Conservation (phyloP, 1,140 invertebrate genomes). For the Zaprionus davidi region DNA sequence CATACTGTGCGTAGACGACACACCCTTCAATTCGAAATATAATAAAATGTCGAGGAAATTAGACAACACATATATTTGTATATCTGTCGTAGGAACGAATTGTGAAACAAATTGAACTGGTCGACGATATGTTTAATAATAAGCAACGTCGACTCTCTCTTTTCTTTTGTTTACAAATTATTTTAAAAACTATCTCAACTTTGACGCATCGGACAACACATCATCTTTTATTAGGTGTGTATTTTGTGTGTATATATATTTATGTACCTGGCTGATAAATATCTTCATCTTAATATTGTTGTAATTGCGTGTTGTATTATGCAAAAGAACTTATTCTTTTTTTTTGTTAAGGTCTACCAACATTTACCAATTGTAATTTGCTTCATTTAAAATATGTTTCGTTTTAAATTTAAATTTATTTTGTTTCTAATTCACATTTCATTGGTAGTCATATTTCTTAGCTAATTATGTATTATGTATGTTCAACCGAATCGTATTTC, state of each 20-base stretch:
- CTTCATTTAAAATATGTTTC: not conserved
- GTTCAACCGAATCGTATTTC: conserved; percentile 65
- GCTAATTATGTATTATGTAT: conserved; percentile 67
- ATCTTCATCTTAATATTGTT: not conserved
- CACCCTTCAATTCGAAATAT: too few relatives aligned
- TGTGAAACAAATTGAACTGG: too few relatives aligned
- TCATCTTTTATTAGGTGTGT: not conserved
- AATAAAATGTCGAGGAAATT: too few relatives aligned
- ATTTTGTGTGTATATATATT: too few relatives aligned
- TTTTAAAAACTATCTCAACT: not conserved
- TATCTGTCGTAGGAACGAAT: too few relatives aligned
- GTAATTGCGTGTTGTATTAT: not conserved
- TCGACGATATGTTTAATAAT: too few relatives aligned
- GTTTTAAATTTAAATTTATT: conserved; percentile 21
- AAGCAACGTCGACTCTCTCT: too few relatives aligned
- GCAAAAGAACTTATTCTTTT: not conserved
- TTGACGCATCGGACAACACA: not conserved
- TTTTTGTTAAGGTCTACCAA: not conserved
- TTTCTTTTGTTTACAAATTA: not conserved
- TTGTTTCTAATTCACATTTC: conserved; percentile 60
- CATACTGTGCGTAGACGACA: too few relatives aligned
- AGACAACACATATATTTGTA: too few relatives aligned
- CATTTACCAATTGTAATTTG: not conserved
- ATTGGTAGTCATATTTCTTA: conserved; percentile 75
- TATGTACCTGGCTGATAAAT: too few relatives aligned